Evolutionary conservation across 2,797 vertebrate genomes (phyloP), one percentile per base, ranked within the genome.

Genomic region (Setipinna tenuifilis): DNA sequence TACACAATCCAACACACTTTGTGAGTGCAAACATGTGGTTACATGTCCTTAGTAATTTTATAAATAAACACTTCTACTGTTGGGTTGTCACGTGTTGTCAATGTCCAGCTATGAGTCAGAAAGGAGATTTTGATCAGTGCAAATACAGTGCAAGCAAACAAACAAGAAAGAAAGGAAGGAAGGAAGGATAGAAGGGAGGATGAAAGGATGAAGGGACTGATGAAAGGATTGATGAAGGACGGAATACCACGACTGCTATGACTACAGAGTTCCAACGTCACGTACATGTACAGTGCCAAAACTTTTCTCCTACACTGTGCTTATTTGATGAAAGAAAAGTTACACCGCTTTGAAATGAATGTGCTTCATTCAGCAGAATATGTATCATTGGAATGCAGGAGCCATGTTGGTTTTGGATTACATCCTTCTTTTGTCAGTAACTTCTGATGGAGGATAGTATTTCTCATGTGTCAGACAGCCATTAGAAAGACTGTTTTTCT

Each of bases 371-470:
- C 28, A 71, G 11, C 31, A 71, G 28, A 31, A 71, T 71, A 71
- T 35, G 28, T 71, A 35, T 71, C 68, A 71, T 14, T 71, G 68
- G 28, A 71, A 71, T 71, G 31, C 12, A 16, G 25, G 68, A 16
- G 35, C 28, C 68, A 59, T 19, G 58, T 17, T 59, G 58, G 17
- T 41, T 44, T 78, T 41, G 35, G 31, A 17, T 41, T 78, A 78
- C 44, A 41, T 35, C 71, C 35, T 78, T 78, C 16, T 75, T 44
- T 44, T 21, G 71, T 44, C 71, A 19, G 35, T 78, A 78, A 78
- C 7, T 78, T 78, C 71, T 41, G 35, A 78, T 78, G 31, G 35
- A 78, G 31, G 35, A 78, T 78, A 78, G 35, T 78, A 78, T 35
- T 78, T 41, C 71, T 44, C 31, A 78, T 21, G 35, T 78, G 31